phyloP scores from a whole-genome alignment of 2,888 invertebrate species.

The Synergus itoensis region DNA sequence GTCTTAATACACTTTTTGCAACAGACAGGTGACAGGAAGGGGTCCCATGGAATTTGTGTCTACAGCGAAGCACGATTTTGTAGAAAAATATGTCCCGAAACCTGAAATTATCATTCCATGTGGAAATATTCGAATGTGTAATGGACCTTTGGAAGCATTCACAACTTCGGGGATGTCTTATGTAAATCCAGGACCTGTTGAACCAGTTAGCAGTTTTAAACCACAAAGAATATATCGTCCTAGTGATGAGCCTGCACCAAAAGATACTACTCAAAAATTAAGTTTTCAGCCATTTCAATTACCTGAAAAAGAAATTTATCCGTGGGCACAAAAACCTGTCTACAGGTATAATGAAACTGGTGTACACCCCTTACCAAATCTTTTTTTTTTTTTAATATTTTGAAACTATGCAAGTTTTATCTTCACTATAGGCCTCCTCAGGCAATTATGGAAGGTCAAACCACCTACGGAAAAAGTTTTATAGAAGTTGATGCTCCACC shows the following conservation, averaged over 20 bases:
- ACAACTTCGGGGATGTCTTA: conserved; percentile 70
- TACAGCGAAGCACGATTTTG: conserved; percentile 70
- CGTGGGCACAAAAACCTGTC: conserved; percentile 71
- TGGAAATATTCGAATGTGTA: conserved; percentile 66
- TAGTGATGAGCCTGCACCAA: conserved; percentile 64
- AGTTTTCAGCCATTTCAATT: conserved; percentile 72
- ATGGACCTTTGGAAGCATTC: conserved; percentile 63
- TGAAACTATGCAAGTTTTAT: too few relatives aligned
- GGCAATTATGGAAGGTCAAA: too few relatives aligned
- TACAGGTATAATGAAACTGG: conserved; percentile 73
- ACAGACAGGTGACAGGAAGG: conserved; percentile 59
- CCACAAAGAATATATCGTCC: conserved; percentile 67
- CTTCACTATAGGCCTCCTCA: too few relatives aligned
- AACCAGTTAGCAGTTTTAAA: conserved; percentile 70
- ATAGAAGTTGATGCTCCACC: too few relatives aligned
- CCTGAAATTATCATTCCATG: conserved; percentile 69
- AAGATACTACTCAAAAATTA: conserved; percentile 73
- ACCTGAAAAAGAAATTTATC: conserved; percentile 66
- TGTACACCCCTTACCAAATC: too few relatives aligned
- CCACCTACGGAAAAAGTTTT: too few relatives aligned
- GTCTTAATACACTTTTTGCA: neutral
- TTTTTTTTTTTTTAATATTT: too few relatives aligned
- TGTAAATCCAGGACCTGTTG: conserved; percentile 65
- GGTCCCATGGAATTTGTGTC: conserved; percentile 72
- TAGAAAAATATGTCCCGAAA: conserved; percentile 64